phyloP scores from a whole-genome alignment of 92 coral and sea anemone species.

The Porites evermanni region DNA sequence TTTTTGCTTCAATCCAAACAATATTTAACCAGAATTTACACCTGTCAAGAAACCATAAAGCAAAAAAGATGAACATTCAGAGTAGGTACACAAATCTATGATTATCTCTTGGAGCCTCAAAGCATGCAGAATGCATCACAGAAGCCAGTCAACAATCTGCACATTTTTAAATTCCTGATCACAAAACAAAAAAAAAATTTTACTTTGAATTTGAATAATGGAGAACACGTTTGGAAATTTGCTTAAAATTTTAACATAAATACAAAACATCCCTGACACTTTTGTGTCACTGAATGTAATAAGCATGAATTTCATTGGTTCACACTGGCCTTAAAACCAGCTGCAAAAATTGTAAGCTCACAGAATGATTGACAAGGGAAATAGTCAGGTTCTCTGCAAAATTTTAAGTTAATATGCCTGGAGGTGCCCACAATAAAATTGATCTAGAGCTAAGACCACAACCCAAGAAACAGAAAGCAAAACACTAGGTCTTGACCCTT shows the following conservation, averaged over 20 bases:
- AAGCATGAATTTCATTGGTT: constrained; percentile 29
- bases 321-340: constrained; percentile 1
- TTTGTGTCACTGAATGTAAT: constrained; percentile 13
- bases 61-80: no score
- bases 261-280: constrained; percentile 32
- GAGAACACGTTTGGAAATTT: constrained; percentile 23
- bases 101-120: neutral
- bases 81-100: no score
- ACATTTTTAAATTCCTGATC: neutral
- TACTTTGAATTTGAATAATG: constrained; percentile 23
- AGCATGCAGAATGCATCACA: neutral
- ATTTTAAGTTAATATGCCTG: constrained; percentile 9
- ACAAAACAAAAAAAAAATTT: constrained; percentile 5
- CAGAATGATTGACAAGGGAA: constrained; percentile 8
- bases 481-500: neutral
- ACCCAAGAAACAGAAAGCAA: neutral
- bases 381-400: constrained; percentile 24
- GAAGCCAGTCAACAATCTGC: neutral
- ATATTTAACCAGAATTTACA: no score
- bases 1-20: no score
- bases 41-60: no score
- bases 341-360: constrained; percentile 21
- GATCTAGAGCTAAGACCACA: neutral
- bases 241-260: constrained; percentile 34
- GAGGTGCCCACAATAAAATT: neutral